phyloP scores from a whole-genome alignment of 2,888 invertebrate species.

The Portevinia maculata region DNA sequence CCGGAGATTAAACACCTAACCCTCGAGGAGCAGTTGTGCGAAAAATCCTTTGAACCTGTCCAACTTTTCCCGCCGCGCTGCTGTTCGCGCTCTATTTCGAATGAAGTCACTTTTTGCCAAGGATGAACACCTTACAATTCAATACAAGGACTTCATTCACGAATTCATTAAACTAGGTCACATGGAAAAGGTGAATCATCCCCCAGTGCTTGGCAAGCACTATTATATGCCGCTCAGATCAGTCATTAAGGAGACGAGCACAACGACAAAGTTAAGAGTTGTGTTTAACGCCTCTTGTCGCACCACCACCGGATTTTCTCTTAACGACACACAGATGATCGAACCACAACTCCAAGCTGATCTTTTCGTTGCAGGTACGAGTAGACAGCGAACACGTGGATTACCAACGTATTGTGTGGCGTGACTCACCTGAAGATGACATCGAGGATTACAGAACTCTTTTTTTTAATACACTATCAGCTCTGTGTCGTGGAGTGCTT shows the following conservation, averaged over 20 bases:
- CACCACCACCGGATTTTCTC: too few species aligned
- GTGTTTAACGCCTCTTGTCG: too few species aligned
- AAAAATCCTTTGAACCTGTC: constrained; percentile 23
- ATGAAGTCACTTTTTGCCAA: constrained; percentile 25
- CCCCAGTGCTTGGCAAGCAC: too few species aligned
- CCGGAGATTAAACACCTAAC: constrained; percentile 14
- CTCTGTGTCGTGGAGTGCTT: too few species aligned
- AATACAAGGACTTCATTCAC: constrained; percentile 37
- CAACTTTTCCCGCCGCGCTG: constrained; percentile 21
- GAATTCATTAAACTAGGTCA: constrained; percentile 8
- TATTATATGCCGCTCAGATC: too few species aligned
- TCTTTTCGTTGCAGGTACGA: too few species aligned
- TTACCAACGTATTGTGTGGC: neutral
- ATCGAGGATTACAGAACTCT: too few species aligned
- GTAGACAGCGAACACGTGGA: neutral
- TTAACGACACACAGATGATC: too few species aligned
- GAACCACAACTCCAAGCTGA: too few species aligned
- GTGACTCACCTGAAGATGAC: neutral
- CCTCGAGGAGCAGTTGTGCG: constrained; percentile 15
- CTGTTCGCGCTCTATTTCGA: constrained; percentile 25
- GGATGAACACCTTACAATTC: constrained; percentile 2
- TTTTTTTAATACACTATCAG: too few species aligned
- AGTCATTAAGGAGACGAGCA: too few species aligned
- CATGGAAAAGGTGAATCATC: constrained; percentile 16
- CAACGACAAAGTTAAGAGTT: too few species aligned